Evolutionary conservation across 2,113 vertebrate species (phyloP).

Genomic region (Athene cunicularia): DNA sequence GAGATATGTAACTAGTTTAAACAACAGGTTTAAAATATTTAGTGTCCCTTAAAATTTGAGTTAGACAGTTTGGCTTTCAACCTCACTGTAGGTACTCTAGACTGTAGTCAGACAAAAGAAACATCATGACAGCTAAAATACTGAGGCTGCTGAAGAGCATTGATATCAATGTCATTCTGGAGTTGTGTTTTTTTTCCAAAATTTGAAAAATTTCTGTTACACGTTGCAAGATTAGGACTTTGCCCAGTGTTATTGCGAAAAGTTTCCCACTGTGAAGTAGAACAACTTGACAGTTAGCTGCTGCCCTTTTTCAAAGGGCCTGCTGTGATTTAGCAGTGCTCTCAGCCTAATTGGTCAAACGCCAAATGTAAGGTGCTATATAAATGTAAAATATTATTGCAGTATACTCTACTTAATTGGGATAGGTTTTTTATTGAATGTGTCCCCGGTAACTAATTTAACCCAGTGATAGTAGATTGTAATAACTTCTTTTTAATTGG

Average conservation of each 20-base stretch:
- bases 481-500: slow-evolving; percentile 10
- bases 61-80: not conserved
- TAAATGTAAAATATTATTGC: slow-evolving; percentile 49
- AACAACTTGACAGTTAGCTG: not conserved
- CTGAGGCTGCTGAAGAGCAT: not conserved
- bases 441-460: not conserved
- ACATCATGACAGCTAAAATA: not conserved
- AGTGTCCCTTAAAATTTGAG: not conserved
- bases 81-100: not conserved
- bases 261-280: not conserved
- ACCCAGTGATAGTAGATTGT: not conserved
- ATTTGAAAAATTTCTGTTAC: not conserved
- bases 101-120: not conserved
- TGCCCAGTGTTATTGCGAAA: not conserved
- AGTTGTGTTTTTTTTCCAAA: not conserved
- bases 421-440: slow-evolving; percentile 9
- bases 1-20: not conserved
- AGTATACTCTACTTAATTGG: slow-evolving; percentile 29
- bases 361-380: not conserved
- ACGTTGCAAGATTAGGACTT: not conserved
- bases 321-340: slow-evolving; percentile 24
- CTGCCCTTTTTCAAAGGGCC: not conserved
- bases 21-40: not conserved
- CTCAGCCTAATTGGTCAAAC: slow-evolving; percentile 7
- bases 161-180: not conserved